These are phyloP conservation scores for Myocastor coypus DNA, from an alignment of 2,113 vertebrate genomes.

Conservation along the genomic window DNA sequence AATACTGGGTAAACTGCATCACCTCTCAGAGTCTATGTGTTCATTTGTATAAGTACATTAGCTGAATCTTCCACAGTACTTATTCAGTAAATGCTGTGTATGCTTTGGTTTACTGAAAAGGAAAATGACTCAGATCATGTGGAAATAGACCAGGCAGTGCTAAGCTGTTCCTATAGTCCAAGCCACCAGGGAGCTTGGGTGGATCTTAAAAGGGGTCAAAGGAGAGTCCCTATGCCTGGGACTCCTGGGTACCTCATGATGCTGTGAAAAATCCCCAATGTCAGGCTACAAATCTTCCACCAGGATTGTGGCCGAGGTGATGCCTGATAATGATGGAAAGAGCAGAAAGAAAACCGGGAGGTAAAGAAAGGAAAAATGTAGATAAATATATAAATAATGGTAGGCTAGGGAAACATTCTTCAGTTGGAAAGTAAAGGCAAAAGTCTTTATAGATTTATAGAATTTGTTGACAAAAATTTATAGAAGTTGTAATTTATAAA, in stretches of 20 bases:
- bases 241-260: not conserved
- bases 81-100: conserved; percentile 69
- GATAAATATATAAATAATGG: conserved; percentile 45
- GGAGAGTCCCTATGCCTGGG: conserved; percentile 12
- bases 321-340: conserved; percentile 1
- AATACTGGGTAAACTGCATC: conserved; percentile 48
- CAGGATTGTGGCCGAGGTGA: conserved; percentile 56
- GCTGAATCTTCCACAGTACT: conserved; percentile 51
- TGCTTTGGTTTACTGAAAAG: conserved; percentile 75
- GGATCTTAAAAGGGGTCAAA: conserved; percentile 8
- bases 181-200: conserved; percentile 56
- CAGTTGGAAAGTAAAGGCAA: conserved; percentile 47
- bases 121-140: conserved; percentile 78
- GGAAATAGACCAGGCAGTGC: conserved; percentile 69
- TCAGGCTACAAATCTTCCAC: not conserved
- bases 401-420: not conserved
- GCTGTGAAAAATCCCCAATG: not conserved
- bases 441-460: not conserved
- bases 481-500: conserved; percentile 45
- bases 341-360: conserved; percentile 12
- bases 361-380: not conserved
- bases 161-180: conserved; percentile 47
- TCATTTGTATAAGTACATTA: conserved; percentile 56
- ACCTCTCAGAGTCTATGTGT: conserved; percentile 49
- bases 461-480: not conserved